These are phyloP conservation scores for Ctenopoma multispine DNA, from an alignment of 2,797 vertebrate species.

Conservation along the genomic window DNA sequence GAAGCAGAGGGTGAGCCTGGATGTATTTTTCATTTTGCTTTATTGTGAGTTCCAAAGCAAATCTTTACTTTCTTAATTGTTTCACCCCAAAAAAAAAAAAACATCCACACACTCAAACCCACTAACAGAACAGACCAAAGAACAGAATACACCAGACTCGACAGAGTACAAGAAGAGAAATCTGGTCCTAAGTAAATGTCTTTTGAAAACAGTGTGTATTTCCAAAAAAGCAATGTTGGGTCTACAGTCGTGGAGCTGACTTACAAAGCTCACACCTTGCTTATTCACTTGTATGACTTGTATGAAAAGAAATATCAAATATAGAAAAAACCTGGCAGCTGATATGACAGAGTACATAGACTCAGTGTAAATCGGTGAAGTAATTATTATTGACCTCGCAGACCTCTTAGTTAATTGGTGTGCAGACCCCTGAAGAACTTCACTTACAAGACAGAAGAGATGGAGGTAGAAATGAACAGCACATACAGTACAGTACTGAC, in stretches of 20 bases:
- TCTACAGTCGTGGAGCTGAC: constrained; percentile 42
- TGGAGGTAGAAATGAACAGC: constrained; percentile 16
- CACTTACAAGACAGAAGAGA: constrained; percentile 11
- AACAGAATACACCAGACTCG: constrained; percentile 1
- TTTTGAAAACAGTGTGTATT: constrained; percentile 33
- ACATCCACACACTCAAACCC: neutral
- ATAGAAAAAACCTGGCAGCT: constrained; percentile 15
- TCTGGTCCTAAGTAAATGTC: constrained; percentile 3
- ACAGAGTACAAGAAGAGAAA: neutral
- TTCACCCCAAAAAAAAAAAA: neutral
- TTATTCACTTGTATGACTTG: constrained; percentile 54
- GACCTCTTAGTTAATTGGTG: constrained; percentile 63
- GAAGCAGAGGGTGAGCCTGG: neutral
- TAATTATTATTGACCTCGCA: constrained; percentile 72
- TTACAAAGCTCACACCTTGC: constrained; percentile 28
- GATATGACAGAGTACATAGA: neutral
- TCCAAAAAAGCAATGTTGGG: constrained; percentile 31
- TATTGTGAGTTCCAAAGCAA: constrained; percentile 33
- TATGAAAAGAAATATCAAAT: constrained; percentile 30
- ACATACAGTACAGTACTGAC: constrained; percentile 22
- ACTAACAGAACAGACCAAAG: neutral
- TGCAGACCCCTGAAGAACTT: constrained; percentile 48
- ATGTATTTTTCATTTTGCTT: constrained; percentile 3
- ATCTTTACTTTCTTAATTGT: constrained; percentile 31
- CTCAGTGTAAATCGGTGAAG: constrained; percentile 29